Evolutionary conservation across 2,888 invertebrate species (phyloP).

Genomic region (Loripinus fragilis): DNA sequence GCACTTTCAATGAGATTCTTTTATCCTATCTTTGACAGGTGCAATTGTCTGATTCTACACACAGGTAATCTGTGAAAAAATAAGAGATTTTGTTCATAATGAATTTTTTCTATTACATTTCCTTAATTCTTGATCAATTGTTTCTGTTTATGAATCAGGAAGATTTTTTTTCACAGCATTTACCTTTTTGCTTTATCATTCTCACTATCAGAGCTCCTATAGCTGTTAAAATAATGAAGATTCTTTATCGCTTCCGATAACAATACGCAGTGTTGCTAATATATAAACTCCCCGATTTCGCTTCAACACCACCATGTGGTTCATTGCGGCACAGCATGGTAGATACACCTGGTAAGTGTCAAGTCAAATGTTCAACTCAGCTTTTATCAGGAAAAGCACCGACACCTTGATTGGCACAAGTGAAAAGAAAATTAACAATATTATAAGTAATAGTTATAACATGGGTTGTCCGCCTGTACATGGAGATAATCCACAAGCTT

Average conservation of each 20-base stretch:
- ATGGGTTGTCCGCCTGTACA: too few species aligned
- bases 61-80: background rate
- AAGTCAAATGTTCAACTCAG: background rate
- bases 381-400: slow-evolving; percentile 2
- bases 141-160: background rate
- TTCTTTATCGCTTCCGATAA: slow-evolving; percentile 4
- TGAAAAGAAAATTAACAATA: background rate
- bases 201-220: background rate
- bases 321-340: slow-evolving; percentile 5
- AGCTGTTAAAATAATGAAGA: slow-evolving; percentile 13
- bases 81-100: background rate
- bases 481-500: too few species aligned
- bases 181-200: background rate
- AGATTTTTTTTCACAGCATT: background rate
- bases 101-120: background rate
- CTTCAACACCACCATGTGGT: background rate
- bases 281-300: slow-evolving; percentile 1
- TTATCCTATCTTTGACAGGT: background rate
- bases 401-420: background rate
- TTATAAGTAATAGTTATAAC: too few species aligned
- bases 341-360: slow-evolving; percentile 9
- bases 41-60: background rate
- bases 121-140: background rate
- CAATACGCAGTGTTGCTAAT: background rate
- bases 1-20: background rate